phyloP scores from a whole-genome alignment of 2,797 vertebrate species.

The Crocidura indochinensis region DNA sequence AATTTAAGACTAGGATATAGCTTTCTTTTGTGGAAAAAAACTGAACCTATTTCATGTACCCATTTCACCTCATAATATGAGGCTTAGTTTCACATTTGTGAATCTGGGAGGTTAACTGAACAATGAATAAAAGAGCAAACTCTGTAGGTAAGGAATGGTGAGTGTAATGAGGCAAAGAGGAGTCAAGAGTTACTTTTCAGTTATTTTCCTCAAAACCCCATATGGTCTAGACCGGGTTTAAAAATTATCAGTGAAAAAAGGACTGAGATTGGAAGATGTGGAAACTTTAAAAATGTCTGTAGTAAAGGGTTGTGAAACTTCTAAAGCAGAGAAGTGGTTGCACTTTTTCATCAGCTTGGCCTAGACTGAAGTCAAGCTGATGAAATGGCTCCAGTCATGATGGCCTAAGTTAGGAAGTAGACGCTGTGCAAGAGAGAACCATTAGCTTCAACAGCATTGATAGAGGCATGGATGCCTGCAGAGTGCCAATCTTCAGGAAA shows the following conservation, averaged over 20 bases:
- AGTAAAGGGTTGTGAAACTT: background rate
- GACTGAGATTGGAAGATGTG: background rate
- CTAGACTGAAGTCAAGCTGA: background rate
- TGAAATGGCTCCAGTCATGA: background rate
- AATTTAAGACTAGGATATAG: background rate
- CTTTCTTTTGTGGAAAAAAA: background rate
- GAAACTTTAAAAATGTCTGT: background rate
- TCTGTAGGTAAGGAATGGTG: background rate
- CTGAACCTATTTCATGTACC: background rate
- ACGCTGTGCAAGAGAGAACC: too few relatives aligned
- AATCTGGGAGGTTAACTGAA: too few relatives aligned
- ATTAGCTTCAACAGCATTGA: too few relatives aligned
- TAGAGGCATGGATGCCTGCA: background rate
- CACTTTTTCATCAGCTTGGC: too few relatives aligned
- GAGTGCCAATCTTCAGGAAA: background rate
- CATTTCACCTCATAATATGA: background rate
- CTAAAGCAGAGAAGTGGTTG: background rate
- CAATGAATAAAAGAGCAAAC: accelerated
- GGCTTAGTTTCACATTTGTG: background rate
- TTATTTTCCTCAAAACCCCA: background rate
- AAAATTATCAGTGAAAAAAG: background rate
- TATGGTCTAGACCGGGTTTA: background rate
- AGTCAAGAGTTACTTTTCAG: background rate
- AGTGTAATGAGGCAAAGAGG: background rate
- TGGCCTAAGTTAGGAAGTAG: background rate